Evolutionary conservation across 2,797 vertebrate species (phyloP), one percentile per base, ranked within the genome.

Genomic region (Arnoldichthys spilopterus): DNA sequence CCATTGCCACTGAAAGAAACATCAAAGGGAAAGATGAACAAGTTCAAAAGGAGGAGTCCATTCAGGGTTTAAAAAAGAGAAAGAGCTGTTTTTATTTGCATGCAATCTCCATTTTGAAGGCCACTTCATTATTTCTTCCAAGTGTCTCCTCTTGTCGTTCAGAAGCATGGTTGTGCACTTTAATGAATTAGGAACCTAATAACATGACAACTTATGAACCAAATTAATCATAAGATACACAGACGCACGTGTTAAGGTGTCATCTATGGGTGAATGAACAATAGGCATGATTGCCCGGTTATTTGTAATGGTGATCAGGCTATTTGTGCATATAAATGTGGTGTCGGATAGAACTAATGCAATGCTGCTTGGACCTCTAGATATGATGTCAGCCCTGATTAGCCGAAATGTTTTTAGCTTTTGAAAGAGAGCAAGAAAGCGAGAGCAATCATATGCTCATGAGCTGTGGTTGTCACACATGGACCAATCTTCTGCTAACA

Each of bases 101-200:
- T 37, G 58, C 58, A 28, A 71, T 81, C 67, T 72, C 77, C 54
- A 53, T 74, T 77, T 43, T 75, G 30, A 85, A 79, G 82, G 74
- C 84, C 84, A 84, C 72, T 84, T 87, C 86, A 90, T 88, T 79
- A 85, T 88, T 81, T 86, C 82, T 76, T 82, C 49, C 81, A 66
- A 74, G 47, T 49, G 79, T 81, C 74, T 45, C 87, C 82, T 63
- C 86, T 87, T 87, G 85, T 83, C 81, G 87, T 90, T 88, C 89
- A 85, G 83, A 13, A 12, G 20, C 56, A 83, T 83, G 80, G 83
- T 87, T 82, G 85, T 78, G 78, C 80, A 78, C 58, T 43, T 51
- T 88, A 87, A 90, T 90, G 86, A 91, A 92, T 89, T 84, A 85
- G 76, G 85, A 63, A 85, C 81, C 86, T 92, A 91, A 92, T 91